phyloP scores from a whole-genome alignment of 2,888 invertebrate genomes.

The Folsomia candida region DNA sequence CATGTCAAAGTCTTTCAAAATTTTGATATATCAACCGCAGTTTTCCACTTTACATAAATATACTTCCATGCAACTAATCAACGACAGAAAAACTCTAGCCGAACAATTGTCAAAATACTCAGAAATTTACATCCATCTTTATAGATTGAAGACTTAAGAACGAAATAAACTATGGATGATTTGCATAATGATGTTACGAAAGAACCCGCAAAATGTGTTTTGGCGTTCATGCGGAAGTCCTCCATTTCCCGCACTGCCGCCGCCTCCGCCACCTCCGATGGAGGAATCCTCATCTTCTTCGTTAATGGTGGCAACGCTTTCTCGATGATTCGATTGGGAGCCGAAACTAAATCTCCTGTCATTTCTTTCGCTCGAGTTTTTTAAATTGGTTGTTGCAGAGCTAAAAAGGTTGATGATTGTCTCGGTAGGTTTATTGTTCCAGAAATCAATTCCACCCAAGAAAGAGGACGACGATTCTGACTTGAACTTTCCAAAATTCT shows the following conservation, averaged over 20 bases:
- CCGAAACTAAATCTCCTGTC: neutral
- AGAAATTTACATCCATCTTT: too few species aligned
- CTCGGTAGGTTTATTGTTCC: neutral
- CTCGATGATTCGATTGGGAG: neutral
- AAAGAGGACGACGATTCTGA: neutral
- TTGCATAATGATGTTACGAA: neutral
- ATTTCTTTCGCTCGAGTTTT: neutral
- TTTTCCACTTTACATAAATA: too few species aligned
- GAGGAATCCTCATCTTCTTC: neutral
- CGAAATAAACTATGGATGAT: neutral
- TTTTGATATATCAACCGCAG: too few species aligned
- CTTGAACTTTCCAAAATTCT: neutral
- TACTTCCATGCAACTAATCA: too few species aligned
- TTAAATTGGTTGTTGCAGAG: neutral
- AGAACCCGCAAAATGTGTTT: neutral
- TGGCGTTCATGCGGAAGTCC: neutral
- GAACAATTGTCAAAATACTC: too few species aligned
- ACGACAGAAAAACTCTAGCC: too few species aligned
- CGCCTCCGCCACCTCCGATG: too few species aligned
- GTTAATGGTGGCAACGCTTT: neutral
- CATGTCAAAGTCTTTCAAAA: too few species aligned
- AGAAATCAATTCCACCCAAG: neutral
- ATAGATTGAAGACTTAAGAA: too few species aligned
- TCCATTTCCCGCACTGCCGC: too few species aligned
- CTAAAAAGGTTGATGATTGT: neutral